phyloP scores from a whole-genome alignment of 2,888 invertebrate species.

The Mimas tiliae region DNA sequence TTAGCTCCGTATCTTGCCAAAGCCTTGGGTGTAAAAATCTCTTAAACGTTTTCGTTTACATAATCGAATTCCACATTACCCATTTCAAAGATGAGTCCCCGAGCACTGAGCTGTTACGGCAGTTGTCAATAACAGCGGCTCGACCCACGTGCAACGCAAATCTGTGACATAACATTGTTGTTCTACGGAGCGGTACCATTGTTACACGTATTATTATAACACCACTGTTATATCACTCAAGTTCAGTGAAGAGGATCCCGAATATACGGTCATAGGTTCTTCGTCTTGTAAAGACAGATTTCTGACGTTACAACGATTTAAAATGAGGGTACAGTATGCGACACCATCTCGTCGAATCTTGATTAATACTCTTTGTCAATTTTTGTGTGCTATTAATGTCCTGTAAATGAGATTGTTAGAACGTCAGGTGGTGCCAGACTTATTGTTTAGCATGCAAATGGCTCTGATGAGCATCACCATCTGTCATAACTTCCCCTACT shows the following conservation, averaged over 20 bases:
- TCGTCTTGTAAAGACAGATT: not conserved
- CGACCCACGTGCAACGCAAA: constrained; percentile 20
- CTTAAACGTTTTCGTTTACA: not conserved
- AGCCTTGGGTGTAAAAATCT: not conserved
- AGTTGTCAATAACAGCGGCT: constrained; percentile 18
- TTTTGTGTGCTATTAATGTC: too few relatives aligned
- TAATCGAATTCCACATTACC: not conserved
- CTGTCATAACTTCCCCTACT: too few relatives aligned
- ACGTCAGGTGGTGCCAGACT: too few relatives aligned
- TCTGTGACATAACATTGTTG: constrained; percentile 19
- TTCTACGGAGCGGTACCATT: constrained; percentile 13
- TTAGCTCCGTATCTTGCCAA: not conserved
- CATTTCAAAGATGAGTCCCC: not conserved
- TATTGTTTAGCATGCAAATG: too few relatives aligned
- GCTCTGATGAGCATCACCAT: too few relatives aligned
- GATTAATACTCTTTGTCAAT: not conserved
- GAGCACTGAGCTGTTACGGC: constrained; percentile 9
- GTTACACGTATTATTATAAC: constrained; percentile 20
- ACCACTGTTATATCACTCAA: not conserved
- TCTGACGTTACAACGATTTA: not conserved
- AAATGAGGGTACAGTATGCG: not conserved
- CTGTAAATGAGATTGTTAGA: too few relatives aligned
- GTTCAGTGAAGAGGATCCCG: not conserved
- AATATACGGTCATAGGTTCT: not conserved
- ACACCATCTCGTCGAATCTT: not conserved